phyloP scores from a whole-genome alignment of 2,113 vertebrate species.

The Irena cyanogastra region DNA sequence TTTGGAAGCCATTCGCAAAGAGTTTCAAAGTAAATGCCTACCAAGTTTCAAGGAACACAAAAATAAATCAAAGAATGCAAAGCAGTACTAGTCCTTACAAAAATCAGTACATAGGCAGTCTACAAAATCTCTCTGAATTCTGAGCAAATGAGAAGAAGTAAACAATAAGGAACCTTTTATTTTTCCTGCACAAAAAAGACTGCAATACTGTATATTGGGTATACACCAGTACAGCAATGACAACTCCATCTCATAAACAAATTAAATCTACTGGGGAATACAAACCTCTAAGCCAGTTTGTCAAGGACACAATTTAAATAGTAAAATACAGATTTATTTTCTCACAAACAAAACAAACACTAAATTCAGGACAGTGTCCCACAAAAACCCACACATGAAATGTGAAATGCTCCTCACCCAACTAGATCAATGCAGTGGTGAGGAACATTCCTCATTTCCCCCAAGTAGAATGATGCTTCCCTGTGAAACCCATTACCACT shows the following conservation, averaged over 20 bases:
- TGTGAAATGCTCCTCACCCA: fast-evolving
- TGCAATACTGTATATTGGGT: neutral
- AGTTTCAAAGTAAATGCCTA: neutral
- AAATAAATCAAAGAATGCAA: neutral
- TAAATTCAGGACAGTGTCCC: neutral
- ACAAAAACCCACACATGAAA: neutral
- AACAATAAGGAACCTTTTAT: neutral
- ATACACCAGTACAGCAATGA: neutral
- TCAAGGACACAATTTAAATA: neutral
- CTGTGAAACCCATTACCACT: neutral
- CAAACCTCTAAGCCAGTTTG: neutral
- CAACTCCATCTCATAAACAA: neutral
- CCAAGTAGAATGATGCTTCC: fast-evolving
- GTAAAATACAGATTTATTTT: neutral
- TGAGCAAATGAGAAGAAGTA: neutral
- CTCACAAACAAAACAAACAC: neutral
- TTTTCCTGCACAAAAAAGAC: neutral
- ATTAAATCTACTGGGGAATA: neutral
- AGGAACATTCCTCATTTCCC: neutral
- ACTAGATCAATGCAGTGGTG: neutral
- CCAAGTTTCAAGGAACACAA: neutral
- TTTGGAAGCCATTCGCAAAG: neutral
- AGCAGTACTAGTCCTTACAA: neutral
- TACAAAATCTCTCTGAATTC: neutral
- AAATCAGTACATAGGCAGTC: neutral